Evolutionary conservation across 1,140 invertebrate genomes (phyloP), one percentile per base, ranked within the genome.

Genomic region (Trachymyrmex septentrionalis): DNA sequence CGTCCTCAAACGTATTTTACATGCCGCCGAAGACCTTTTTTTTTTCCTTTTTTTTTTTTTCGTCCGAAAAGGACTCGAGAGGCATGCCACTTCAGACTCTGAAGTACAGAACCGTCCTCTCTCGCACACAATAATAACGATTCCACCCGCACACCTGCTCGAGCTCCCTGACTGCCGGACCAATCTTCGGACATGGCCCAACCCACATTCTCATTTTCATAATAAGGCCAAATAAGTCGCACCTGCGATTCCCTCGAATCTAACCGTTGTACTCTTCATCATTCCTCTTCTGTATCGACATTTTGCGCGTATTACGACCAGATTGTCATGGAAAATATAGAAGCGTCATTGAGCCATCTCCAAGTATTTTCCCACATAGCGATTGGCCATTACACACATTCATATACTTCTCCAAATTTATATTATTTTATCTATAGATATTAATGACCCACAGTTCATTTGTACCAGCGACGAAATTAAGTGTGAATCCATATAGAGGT

Each of bases 91-190:
- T 87, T 87, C 86, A 85, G 63, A 57, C 27, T 64, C 85, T 84
- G 78, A 80, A 27, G 69, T 30, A 34, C 66, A 84, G 85, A 87
- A 61, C 73, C 81, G 71, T 88, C 82, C 80, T 84, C 10, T 48
- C 50, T 78, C 44, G 50, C 30, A 59, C 77, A 89, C 87, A 92
- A 92, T 92, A 92, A 92, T 92, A 92, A 92, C 91, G 86, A 92
- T 92, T 92, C 91, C 92, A 92, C 91, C 91, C 90, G 92, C 92
- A 87, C 92, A 93, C 92, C 92, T 93, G 92, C 91, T 27, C 38
- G 66, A 85, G 44, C 2, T 34, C 44, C 34, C 72, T 48, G 71
- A 77, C 87, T 59, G 77, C 38, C 34, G 71, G 76, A 86, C 85
- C 85, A 82, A 82, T 88, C 85, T 85, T n/a, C 78, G 84, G 87